A percentile compares a stretch with the other conserved stretches of the same genome.
phyloP scores from a whole-genome alignment of 2,113 vertebrate species.

The Scolopax mira region DNA sequence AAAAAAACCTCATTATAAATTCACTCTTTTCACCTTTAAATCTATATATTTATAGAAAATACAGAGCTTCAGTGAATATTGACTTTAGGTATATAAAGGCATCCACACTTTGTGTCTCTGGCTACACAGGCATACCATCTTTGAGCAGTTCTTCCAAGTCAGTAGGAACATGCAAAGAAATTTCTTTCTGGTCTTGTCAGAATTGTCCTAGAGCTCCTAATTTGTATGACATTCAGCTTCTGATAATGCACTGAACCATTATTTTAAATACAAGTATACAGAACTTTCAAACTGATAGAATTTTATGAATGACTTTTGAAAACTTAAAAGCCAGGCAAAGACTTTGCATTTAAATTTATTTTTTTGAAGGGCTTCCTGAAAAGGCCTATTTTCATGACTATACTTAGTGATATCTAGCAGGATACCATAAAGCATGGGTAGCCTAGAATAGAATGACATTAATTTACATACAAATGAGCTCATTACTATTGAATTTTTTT shows the following conservation, averaged over 20 bases:
- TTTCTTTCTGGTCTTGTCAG: neutral
- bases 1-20: neutral
- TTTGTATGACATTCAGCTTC: neutral
- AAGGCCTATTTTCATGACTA: constrained; percentile 37
- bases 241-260: neutral
- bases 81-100: neutral
- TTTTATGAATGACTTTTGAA: neutral
- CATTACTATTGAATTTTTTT: constrained; percentile 60
- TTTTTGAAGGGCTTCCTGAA: constrained; percentile 19
- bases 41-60: neutral
- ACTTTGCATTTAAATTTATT: constrained; percentile 63
- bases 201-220: neutral
- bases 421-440: constrained; percentile 29
- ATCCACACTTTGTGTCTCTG: neutral
- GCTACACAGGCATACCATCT: neutral
- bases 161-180: neutral
- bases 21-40: neutral
- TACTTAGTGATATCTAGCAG: constrained; percentile 28
- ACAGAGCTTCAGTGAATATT: neutral
- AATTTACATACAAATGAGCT: constrained; percentile 71
- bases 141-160: neutral
- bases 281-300: neutral
- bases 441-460: constrained; percentile 42
- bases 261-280: neutral
- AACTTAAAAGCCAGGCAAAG: constrained; percentile 17